These are phyloP conservation scores for Nibea coibor DNA, from an alignment of 2,113 vertebrate species.

Conservation along the genomic window DNA sequence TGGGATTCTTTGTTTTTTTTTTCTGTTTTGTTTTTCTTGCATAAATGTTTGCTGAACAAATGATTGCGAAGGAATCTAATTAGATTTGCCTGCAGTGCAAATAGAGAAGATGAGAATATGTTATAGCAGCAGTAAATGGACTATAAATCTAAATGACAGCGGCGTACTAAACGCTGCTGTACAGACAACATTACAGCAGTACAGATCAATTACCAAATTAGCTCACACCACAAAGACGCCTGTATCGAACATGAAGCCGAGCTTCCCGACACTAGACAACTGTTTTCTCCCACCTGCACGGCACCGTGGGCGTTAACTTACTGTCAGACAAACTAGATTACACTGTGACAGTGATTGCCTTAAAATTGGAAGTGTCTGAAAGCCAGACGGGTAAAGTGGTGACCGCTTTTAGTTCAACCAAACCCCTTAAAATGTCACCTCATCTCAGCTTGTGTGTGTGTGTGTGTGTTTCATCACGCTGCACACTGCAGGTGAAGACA, in stretches of 20 bases:
- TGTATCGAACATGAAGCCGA: neutral
- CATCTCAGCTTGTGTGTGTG: conserved; percentile 2
- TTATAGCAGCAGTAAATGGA: neutral
- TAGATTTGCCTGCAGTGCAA: neutral
- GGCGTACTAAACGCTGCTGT: neutral
- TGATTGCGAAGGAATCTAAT: neutral
- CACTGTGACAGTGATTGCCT: neutral
- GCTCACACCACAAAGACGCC: conserved; percentile 8
- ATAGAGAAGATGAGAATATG: neutral
- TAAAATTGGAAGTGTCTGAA: neutral
- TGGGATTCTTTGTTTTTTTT: neutral
- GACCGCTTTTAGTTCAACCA: neutral
- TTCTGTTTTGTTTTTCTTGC: neutral
- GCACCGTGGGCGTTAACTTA: neutral
- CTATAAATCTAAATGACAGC: neutral
- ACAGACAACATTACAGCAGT: neutral
- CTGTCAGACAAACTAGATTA: neutral
- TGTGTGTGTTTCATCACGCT: conserved; percentile 11
- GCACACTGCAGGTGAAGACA: conserved; percentile 17
- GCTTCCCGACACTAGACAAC: neutral
- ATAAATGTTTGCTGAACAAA: neutral
- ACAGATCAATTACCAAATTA: conserved; percentile 20
- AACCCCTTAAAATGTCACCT: neutral
- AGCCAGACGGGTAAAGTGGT: neutral
- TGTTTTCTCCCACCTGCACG: neutral